These are phyloP conservation scores for Dinoponera quadriceps DNA, from an alignment of 1,140 invertebrate species.

Conservation along the genomic window DNA sequence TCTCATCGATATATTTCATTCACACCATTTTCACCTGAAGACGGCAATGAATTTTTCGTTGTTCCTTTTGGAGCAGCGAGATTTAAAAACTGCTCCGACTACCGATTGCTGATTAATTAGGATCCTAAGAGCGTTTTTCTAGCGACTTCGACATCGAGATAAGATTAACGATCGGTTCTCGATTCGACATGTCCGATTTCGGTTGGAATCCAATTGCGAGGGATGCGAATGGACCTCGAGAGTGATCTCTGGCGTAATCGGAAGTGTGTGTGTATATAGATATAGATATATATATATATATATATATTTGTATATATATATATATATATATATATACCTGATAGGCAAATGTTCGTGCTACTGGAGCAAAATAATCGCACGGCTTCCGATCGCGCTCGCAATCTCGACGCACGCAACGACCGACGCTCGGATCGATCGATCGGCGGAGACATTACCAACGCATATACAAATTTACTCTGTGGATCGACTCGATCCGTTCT, in stretches of 20 bases:
- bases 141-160: not conserved
- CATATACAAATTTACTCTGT: slow-evolving; percentile 41
- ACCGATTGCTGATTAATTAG: not conserved
- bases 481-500: slow-evolving; percentile 48
- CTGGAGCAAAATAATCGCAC: slow-evolving; percentile 48
- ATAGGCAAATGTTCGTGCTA: slow-evolving; percentile 35
- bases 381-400: slow-evolving; percentile 54
- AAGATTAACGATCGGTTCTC: not conserved
- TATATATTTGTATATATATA: slow-evolving; percentile 6
- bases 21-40: too few species aligned
- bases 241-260: slow-evolving; percentile 48
- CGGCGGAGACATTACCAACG: slow-evolving; percentile 45
- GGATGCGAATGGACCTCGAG: slow-evolving; percentile 36
- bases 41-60: too few species aligned
- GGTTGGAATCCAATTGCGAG: not conserved
- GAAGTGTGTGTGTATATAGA: slow-evolving; percentile 36
- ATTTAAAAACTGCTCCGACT: not conserved
- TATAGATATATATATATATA: slow-evolving; percentile 19
- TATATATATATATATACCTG: slow-evolving; percentile 24
- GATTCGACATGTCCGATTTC: not conserved
- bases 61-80: too few species aligned
- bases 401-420: slow-evolving; percentile 37
- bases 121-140: not conserved
- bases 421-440: slow-evolving; percentile 19
- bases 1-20: too few species aligned